A percentile compares a stretch with the other conserved stretches of the same genome.
These are phyloP conservation scores for Eupeodes luniger DNA, from an alignment of 2,888 invertebrate genomes.

Conservation along the genomic window DNA sequence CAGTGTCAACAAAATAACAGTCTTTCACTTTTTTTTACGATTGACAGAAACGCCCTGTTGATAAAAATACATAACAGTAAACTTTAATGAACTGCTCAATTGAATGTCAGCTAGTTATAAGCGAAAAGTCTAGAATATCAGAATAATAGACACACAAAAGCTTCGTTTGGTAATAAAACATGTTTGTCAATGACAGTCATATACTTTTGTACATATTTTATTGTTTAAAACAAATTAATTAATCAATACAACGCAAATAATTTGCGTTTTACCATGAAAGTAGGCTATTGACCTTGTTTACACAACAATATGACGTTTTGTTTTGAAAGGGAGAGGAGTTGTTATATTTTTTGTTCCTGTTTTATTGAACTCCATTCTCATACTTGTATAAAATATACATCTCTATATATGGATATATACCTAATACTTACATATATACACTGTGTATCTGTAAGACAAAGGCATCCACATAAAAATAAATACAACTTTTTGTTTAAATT, in stretches of 20 bases:
- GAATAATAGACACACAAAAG: background rate
- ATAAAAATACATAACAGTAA: too few species aligned
- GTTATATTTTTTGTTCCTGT: conserved; percentile 8
- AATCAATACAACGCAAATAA: conserved; percentile 4
- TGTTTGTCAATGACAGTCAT: background rate
- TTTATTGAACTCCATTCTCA: conserved; percentile 19
- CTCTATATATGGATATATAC: background rate
- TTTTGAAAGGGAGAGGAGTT: conserved; percentile 67
- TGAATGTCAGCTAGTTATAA: too few species aligned
- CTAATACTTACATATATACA: background rate
- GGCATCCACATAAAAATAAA: conserved; percentile 35
- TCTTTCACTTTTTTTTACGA: too few species aligned
- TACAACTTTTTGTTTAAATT: conserved; percentile 22
- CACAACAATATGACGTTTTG: conserved; percentile 52
- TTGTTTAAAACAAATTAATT: background rate
- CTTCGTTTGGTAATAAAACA: background rate
- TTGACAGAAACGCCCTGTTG: too few species aligned
- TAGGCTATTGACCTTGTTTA: conserved; percentile 73
- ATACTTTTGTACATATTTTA: background rate
- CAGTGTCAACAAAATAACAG: too few species aligned
- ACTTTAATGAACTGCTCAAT: too few species aligned
- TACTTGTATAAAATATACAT: conserved; percentile 5
- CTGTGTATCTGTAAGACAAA: conserved; percentile 19
- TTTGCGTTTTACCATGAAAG: conserved; percentile 46
- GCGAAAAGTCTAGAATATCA: background rate